These are phyloP conservation scores for Channa argus DNA, from an alignment of 2,113 vertebrate species.

Conservation along the genomic window DNA sequence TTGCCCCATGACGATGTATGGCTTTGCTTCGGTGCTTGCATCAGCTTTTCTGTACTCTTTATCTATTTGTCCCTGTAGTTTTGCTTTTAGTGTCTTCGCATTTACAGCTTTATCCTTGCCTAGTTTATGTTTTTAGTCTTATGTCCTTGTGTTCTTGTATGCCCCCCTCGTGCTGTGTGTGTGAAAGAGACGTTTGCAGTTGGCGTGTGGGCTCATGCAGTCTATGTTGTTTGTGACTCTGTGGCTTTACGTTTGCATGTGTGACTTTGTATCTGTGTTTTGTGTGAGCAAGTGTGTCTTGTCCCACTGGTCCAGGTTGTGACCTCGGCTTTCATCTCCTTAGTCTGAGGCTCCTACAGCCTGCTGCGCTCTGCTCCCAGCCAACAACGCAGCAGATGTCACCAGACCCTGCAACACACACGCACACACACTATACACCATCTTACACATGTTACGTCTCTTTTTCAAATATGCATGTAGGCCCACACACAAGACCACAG, in stretches of 20 bases:
- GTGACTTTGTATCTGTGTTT: constrained; percentile 60
- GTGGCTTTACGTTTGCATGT: constrained; percentile 40
- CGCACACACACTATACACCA: constrained; percentile 27
- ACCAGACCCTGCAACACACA: constrained; percentile 55
- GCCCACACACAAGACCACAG: constrained; percentile 1
- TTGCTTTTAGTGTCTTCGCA: constrained; percentile 20
- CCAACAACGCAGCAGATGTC: constrained; percentile 79
- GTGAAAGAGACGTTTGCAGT: neutral
- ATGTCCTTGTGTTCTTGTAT: constrained; percentile 54
- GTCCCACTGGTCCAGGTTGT: constrained; percentile 74
- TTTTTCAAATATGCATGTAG: neutral
- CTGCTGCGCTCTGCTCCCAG: constrained; percentile 62
- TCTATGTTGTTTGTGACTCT: neutral
- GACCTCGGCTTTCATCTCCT: constrained; percentile 80
- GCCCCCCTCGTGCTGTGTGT: constrained; percentile 15
- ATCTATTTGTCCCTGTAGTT: neutral
- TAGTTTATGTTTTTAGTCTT: constrained; percentile 23
- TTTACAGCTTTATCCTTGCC: constrained; percentile 29
- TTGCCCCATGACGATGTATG: constrained; percentile 44
- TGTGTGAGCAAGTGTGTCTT: constrained; percentile 40
- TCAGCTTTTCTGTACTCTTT: constrained; percentile 22
- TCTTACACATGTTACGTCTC: constrained; percentile 7
- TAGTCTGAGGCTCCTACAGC: constrained; percentile 69
- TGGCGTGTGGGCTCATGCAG: constrained; percentile 19
- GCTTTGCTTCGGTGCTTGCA: constrained; percentile 17